Percentiles rank a stretch among this genome's conserved stretches.
phyloP scores from a whole-genome alignment of 2,888 invertebrate genomes.

The Nemoura dubitans region DNA sequence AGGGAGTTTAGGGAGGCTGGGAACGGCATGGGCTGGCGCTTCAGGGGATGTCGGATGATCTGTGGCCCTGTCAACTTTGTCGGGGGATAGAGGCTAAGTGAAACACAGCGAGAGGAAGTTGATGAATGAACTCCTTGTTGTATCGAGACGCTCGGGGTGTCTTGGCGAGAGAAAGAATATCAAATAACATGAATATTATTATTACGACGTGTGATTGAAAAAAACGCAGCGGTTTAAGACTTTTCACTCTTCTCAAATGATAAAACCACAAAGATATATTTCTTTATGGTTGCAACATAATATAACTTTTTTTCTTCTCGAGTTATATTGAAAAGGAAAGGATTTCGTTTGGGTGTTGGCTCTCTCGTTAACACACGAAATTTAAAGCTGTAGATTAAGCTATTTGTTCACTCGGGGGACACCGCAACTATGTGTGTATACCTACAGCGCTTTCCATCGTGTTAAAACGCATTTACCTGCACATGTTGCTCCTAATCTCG shows the following conservation, averaged over 20 bases:
- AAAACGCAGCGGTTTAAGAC: not conserved
- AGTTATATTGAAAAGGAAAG: not conserved
- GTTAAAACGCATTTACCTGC: conserved; percentile 7
- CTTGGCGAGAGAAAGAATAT: not conserved
- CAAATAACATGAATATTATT: conserved; percentile 5
- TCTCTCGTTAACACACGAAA: not conserved
- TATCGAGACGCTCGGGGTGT: not conserved
- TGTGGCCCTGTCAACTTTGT: conserved; percentile 13
- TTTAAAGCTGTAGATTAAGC: conserved; percentile 1
- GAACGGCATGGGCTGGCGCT: not conserved
- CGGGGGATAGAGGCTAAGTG: not conserved
- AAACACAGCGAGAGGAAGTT: conserved; percentile 10
- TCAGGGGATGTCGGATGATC: conserved; percentile 8
- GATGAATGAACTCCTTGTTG: conserved; percentile 21
- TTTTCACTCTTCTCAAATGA: not conserved
- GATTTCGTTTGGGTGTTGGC: conserved; percentile 16
- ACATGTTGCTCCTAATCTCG: not conserved
- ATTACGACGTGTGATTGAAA: not conserved
- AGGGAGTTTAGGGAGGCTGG: too few relatives aligned
- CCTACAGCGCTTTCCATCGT: conserved; percentile 10
- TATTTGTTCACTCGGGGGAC: conserved; percentile 9
- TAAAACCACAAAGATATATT: not conserved
- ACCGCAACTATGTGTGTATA: not conserved
- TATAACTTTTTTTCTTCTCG: not conserved
- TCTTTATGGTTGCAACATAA: conserved; percentile 7